Percentiles rank a stretch among this genome's conserved stretches.
Evolutionary conservation across 2,888 invertebrate species (phyloP).

Genomic region (Dermolepida albohirtum): DNA sequence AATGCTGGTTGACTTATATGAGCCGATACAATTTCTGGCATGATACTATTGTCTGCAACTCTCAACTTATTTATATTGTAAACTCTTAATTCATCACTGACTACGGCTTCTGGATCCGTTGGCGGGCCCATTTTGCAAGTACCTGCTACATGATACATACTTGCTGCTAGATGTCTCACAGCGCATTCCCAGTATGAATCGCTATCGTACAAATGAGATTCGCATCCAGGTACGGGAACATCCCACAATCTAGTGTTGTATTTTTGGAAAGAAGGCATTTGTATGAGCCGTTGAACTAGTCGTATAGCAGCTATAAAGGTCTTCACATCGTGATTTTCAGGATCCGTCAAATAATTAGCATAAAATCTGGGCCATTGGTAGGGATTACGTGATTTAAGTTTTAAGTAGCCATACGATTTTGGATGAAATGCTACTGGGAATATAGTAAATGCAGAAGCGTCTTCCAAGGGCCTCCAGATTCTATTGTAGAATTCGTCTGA

Average conservation of each 20-base stretch:
- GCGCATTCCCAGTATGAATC: constrained; percentile 81
- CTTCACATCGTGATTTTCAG: constrained; percentile 63
- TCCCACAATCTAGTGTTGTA: constrained; percentile 67
- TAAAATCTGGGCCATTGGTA: constrained; percentile 71
- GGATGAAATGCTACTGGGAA: constrained; percentile 72
- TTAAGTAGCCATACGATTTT: constrained; percentile 67
- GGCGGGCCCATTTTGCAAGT: constrained; percentile 80
- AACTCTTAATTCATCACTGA: constrained; percentile 73
- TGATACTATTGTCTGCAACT: constrained; percentile 66
- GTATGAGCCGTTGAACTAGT: constrained; percentile 64
- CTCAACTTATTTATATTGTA: constrained; percentile 69
- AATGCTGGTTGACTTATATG: constrained; percentile 77
- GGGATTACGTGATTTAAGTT: constrained; percentile 68
- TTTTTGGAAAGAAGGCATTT: constrained; percentile 65
- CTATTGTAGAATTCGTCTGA: constrained; percentile 55
- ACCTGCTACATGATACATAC: constrained; percentile 61
- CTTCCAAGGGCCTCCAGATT: constrained; percentile 62
- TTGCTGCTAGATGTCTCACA: constrained; percentile 58
- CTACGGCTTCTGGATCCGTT: constrained; percentile 72
- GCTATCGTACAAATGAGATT: constrained; percentile 65
- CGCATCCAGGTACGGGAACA: constrained; percentile 67
- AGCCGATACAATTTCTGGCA: constrained; percentile 73
- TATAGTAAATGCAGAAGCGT: constrained; percentile 65
- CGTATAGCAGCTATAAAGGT: constrained; percentile 67
- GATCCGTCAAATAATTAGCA: constrained; percentile 69